Evolutionary conservation across 2,797 vertebrate genomes (phyloP).

Genomic region (Allobates femoralis): DNA sequence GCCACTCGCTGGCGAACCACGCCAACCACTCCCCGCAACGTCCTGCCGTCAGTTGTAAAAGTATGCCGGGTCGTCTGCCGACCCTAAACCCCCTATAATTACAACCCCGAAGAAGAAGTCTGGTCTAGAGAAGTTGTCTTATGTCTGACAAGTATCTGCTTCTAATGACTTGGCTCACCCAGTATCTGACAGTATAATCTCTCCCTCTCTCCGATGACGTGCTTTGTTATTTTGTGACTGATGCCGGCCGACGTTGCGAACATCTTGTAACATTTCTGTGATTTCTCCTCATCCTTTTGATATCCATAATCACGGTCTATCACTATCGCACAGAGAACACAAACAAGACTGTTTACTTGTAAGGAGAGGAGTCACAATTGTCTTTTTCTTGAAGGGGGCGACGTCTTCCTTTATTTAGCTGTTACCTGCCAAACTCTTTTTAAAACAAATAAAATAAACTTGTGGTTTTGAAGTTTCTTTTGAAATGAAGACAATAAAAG

Average conservation of each 20-base stretch:
- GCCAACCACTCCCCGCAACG: no score
- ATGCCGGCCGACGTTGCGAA: neutral
- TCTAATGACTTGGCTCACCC: neutral
- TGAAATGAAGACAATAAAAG: slow-evolving; percentile 4
- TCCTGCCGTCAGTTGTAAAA: no score
- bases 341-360: slow-evolving; percentile 19
- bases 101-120: neutral
- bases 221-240: neutral
- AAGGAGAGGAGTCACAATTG: neutral
- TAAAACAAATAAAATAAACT: slow-evolving; percentile 2
- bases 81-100: neutral
- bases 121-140: neutral
- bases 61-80: no score
- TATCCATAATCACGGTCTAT: neutral
- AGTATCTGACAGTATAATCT: neutral
- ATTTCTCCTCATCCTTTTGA: neutral
- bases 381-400: neutral
- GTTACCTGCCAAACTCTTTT: slow-evolving; percentile 24
- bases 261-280: neutral
- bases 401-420: slow-evolving; percentile 41
- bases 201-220: neutral
- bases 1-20: no score
- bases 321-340: slow-evolving; percentile 6
- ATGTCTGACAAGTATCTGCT: slow-evolving; percentile 10
- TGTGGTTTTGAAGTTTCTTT: slow-evolving; percentile 2